Percentiles rank a stretch among this genome's conserved stretches.
These are phyloP conservation scores for Epicauta chinensis DNA, from an alignment of 1,140 invertebrate species.

Conservation along the genomic window DNA sequence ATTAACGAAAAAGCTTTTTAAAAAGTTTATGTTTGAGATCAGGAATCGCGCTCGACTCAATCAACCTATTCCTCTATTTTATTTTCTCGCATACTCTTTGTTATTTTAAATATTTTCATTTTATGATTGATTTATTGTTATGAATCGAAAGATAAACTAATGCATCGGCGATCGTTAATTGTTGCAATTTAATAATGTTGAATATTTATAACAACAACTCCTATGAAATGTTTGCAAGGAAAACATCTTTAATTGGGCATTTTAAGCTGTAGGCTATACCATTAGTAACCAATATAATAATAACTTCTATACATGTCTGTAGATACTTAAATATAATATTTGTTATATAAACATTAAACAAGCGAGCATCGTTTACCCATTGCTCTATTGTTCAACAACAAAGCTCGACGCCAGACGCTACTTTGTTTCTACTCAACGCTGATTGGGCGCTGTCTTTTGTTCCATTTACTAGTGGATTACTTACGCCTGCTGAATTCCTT, in stretches of 20 bases:
- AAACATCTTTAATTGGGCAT: constrained; percentile 37
- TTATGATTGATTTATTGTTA: not conserved
- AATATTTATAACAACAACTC: too few relatives aligned
- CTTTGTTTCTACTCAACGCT: constrained; percentile 32
- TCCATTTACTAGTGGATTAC: constrained; percentile 33
- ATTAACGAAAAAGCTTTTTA: constrained; percentile 40
- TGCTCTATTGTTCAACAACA: constrained; percentile 34
- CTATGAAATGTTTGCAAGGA: constrained; percentile 8
- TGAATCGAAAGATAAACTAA: too few relatives aligned
- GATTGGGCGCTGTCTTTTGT: constrained; percentile 37
- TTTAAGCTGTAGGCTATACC: constrained; percentile 21
- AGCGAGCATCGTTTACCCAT: constrained; percentile 34
- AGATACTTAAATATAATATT: not conserved
- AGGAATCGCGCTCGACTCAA: constrained; percentile 22
- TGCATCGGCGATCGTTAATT: too few relatives aligned
- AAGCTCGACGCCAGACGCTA: constrained; percentile 36
- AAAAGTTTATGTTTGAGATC: constrained; percentile 31
- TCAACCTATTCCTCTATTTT: constrained; percentile 18
- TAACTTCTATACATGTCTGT: not conserved
- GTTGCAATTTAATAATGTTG: too few relatives aligned
- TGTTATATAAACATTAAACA: constrained; percentile 19
- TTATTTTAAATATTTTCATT: not conserved
- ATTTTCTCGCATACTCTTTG: not conserved
- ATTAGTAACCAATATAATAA: constrained; percentile 33
- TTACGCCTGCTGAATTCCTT: constrained; percentile 30